These are phyloP conservation scores for Prietella phreatophila DNA, from an alignment of 2,113 vertebrate species.

Conservation along the genomic window DNA sequence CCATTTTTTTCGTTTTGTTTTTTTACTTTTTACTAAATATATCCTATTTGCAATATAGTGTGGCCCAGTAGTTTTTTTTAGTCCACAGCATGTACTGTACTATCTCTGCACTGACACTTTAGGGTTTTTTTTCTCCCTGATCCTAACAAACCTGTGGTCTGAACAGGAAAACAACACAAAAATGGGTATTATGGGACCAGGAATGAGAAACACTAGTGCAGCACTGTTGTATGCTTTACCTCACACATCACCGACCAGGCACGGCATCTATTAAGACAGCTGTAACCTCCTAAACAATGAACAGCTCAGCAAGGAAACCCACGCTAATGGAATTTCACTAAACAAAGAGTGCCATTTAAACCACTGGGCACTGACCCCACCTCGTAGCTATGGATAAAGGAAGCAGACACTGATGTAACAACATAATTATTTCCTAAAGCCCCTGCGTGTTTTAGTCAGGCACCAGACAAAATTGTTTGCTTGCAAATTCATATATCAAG, in stretches of 20 bases:
- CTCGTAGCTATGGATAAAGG: constrained; percentile 13
- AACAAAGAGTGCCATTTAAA: constrained; percentile 42
- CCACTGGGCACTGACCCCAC: constrained; percentile 18
- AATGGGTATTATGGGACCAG: not conserved
- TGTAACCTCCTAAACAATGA: constrained; percentile 30
- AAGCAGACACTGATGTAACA: constrained; percentile 31
- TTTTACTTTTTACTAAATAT: not conserved
- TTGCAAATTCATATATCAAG: not conserved
- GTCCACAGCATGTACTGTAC: not conserved
- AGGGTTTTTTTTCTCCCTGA: not conserved
- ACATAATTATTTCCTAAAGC: constrained; percentile 47
- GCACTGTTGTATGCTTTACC: not conserved
- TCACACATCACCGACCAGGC: constrained; percentile 15
- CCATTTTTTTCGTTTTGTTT: not conserved
- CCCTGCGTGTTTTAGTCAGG: constrained; percentile 26
- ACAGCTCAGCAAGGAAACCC: constrained; percentile 30
- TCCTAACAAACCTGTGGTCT: not conserved
- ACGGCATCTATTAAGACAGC: constrained; percentile 28
- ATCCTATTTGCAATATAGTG: not conserved
- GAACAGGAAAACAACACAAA: not conserved
- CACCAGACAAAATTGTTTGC: constrained; percentile 17
- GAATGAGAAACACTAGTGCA: not conserved
- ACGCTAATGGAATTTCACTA: constrained; percentile 44
- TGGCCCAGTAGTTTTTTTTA: not conserved
- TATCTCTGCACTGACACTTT: not conserved